Conservation (phyloP, 53 echinoderm and acorn worm species). For the Zoroaster sp. region DNA sequence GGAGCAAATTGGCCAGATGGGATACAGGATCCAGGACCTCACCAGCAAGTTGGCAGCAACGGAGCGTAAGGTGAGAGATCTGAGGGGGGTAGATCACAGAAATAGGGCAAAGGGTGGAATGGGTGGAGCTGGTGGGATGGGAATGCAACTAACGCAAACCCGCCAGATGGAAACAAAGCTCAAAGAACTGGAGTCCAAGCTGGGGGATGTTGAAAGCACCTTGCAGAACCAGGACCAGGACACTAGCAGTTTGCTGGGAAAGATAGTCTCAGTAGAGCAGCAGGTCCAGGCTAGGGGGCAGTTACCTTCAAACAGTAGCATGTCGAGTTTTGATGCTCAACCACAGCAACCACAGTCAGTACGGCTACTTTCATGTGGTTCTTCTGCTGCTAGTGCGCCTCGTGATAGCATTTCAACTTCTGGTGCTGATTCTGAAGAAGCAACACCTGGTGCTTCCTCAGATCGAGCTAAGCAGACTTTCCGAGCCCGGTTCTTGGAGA, state of each 20-base stretch:
- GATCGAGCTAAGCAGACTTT: slow-evolving; percentile 40
- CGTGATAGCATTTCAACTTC: slow-evolving; percentile 53
- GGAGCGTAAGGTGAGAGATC: slow-evolving; percentile 93
- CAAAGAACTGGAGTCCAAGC: slow-evolving; percentile 75
- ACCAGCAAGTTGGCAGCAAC: slow-evolving; percentile 84
- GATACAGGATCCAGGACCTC: slow-evolving; percentile 90
- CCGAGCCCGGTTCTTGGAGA: slow-evolving; percentile 69
- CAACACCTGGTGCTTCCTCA: slow-evolving; percentile 5
- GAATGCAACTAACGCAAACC: slow-evolving; percentile 46
- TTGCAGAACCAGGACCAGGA: slow-evolving; percentile 73
- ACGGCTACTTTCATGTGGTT: slow-evolving; percentile 16
- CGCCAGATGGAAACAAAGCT: slow-evolving; percentile 73
- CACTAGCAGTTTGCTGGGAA: slow-evolving; percentile 74
- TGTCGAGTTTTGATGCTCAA: slow-evolving; percentile 58
- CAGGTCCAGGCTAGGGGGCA: slow-evolving; percentile 67
- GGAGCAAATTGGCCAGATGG: slow-evolving; percentile 90
- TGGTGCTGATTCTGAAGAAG: slow-evolving; percentile 55
- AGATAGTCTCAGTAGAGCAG: slow-evolving; percentile 77
- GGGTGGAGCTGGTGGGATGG: slow-evolving; percentile 42
- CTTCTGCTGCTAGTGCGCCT: slow-evolving; percentile 39
- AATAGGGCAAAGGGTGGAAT: slow-evolving; percentile 52
- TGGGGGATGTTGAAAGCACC: slow-evolving; percentile 74
- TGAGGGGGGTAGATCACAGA: slow-evolving; percentile 62
- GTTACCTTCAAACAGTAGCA: slow-evolving; percentile 49
- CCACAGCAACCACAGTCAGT: background rate